Base-by-base conservation (phyloP, 1,140 invertebrate genomes). In the Oreohelix idahoensis region DNA sequence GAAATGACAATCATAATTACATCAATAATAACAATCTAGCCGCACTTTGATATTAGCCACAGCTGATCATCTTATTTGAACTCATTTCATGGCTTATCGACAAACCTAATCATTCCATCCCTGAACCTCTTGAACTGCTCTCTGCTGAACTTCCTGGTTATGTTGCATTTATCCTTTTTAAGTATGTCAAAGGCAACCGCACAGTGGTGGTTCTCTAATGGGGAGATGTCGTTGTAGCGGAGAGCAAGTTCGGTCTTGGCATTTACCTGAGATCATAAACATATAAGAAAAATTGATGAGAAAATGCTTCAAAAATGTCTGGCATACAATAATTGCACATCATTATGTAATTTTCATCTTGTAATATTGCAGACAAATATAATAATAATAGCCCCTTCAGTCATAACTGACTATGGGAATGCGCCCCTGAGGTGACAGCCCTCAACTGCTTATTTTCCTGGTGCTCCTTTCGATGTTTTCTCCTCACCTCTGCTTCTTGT, bases 131-230 rank as follows among this genome's bases (percentile, higher is more conserved):
- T 90, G 89, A 94, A 96, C 83, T 94, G 94, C 45, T 95, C 93
- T 69, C 93, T 92, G 77, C 94, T 93, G 81, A 96, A 93, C 85
- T 95, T 95, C 79, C 94, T 94, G 87, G 97, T 95, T 83, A 97
- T 96, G 92, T 96, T 96, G 90, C 95, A 96, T 83, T 96, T 95
- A 26, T 94, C 94, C 84, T 87, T 89, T 89, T 96, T 95, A 74
- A 97, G 93, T 77, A 97, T 94, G 35, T 95, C 94, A 92, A 97
- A 97, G 15, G 96, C 95, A 75, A 96, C 95, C 53, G 96, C 96
- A 89, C 96, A 97, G 88, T 97, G 96, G 90, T 97, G 96, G 92
- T 97, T 97, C 89, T 97, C 96, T 86, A 97, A 92, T 0, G 96
- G 96, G 73, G 96, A 97, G 85, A 96, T 96, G 92, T 97, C 96